Evolutionary conservation across 1,140 invertebrate species (phyloP), one percentile per base, ranked within the genome.

Genomic region (Zaprionus vittiger): DNA sequence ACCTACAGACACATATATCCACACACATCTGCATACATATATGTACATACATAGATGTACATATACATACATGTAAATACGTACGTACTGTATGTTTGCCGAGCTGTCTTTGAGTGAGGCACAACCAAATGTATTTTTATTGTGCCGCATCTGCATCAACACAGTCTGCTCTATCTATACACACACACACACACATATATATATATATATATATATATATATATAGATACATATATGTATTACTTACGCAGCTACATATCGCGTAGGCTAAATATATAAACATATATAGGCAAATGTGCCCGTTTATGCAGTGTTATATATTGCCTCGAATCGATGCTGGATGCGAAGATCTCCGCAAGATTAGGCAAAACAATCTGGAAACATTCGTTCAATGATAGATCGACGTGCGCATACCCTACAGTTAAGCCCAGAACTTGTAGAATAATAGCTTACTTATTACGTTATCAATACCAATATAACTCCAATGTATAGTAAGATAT

Each of bases 141-240:
- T 81, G 62, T 82, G 75, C 69, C 75, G 78, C 71, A 79, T 75
- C 69, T 82, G 81, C 75, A 79, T 67, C 78, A 64, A 17, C 41
- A 47, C 41, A 47, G n/a, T 5, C 5, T 7, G 41, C 2, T n/a
- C 5, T 17, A 44, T 7, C 37, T 14, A 12, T 0, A n/a, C 38
- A 44, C 38, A 44, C n/a, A 44, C 41, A 17, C n/a, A 47, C n/a
- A 44, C 6, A 6, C 2, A 65, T 20, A 60, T 41, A 22, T 34
- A 14, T 26, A 26, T 52, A 3, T 41, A 22, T 34, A 14, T 26
- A 26, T 52, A 3, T 57, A 49, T 73, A 52, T 67, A 68, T 28
- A 69, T 24, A 61, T 28, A 11, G 20, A n/a, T 41, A 37, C 2
- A n/a, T 44, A 41, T 62, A 49, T 22, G 26, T 38, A 34, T 37